Conservation (phyloP, 2,888 invertebrate genomes). For the Hartigia nigra region DNA sequence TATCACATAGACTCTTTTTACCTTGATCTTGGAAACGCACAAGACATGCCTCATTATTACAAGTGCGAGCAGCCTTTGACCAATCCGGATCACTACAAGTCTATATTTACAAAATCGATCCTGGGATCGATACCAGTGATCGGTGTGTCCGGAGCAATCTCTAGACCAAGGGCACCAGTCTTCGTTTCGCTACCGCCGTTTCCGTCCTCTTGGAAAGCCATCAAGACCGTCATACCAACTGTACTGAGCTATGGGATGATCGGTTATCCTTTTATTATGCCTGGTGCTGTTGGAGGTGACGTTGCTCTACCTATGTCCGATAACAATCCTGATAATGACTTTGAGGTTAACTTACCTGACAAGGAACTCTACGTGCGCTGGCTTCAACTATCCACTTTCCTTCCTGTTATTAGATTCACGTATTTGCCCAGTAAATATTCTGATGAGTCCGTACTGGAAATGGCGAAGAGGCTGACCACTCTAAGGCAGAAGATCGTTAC, state of each 20-base stretch:
- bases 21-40: slow-evolving; percentile 84
- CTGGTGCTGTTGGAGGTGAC: slow-evolving; percentile 94
- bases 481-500: slow-evolving; percentile 82
- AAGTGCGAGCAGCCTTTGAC: slow-evolving; percentile 78
- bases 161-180: slow-evolving; percentile 84
- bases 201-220: slow-evolving; percentile 88
- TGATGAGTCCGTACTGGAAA: slow-evolving; percentile 79
- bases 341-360: slow-evolving; percentile 81
- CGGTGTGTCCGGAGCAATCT: slow-evolving; percentile 86
- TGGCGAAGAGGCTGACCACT: slow-evolving; percentile 79
- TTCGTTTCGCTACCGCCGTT: slow-evolving; percentile 89
- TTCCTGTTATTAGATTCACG: slow-evolving; percentile 93
- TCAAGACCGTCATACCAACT: slow-evolving; percentile 86
- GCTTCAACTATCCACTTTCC: slow-evolving; percentile 89
- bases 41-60: slow-evolving; percentile 89
- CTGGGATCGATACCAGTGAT: slow-evolving; percentile 76
- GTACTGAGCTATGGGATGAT: slow-evolving; percentile 88
- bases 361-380: slow-evolving; percentile 89
- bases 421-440: slow-evolving; percentile 90
- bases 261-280: slow-evolving; percentile 93
- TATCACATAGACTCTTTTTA: slow-evolving; percentile 89
- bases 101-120: slow-evolving; percentile 75
- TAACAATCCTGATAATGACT: slow-evolving; percentile 79
- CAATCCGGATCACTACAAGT: slow-evolving; percentile 87
- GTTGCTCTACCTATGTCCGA: slow-evolving; percentile 74